These are phyloP conservation scores for Poeciliopsis occidentalis DNA, from an alignment of 2,113 vertebrate genomes.

Conservation along the genomic window DNA sequence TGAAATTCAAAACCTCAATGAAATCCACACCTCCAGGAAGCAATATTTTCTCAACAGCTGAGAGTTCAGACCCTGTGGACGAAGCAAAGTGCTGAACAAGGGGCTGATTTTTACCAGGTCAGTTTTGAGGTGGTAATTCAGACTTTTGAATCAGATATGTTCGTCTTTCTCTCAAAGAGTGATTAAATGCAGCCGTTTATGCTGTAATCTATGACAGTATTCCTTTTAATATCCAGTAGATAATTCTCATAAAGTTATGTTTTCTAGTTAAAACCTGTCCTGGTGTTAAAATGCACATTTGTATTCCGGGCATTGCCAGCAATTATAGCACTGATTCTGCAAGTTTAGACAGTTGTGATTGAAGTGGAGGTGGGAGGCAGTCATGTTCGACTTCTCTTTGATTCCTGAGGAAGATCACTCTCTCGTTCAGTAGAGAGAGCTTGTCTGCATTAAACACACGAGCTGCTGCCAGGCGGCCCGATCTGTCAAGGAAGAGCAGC, in stretches of 20 bases:
- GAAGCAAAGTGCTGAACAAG: no score
- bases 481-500: slow-evolving; percentile 54
- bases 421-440: slow-evolving; percentile 47
- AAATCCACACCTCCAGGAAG: no score
- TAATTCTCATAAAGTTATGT: slow-evolving; percentile 11
- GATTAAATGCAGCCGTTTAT: not conserved
- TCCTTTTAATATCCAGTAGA: slow-evolving; percentile 1
- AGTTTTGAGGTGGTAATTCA: not conserved
- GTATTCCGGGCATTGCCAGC: slow-evolving; percentile 12
- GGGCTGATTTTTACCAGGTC: no score
- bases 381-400: slow-evolving; percentile 37
- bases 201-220: not conserved
- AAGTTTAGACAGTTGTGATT: slow-evolving; percentile 12
- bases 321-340: not conserved
- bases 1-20: no score
- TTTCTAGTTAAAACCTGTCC: slow-evolving; percentile 19
- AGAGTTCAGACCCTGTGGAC: no score
- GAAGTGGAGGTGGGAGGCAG: slow-evolving; percentile 39
- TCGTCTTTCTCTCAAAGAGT: not conserved
- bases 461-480: slow-evolving; percentile 49
- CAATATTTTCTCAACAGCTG: no score
- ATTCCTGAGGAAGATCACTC: slow-evolving; percentile 49
- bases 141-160: not conserved
- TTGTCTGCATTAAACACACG: slow-evolving; percentile 48
- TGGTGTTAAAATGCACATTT: slow-evolving; percentile 20